Conservation (phyloP, 2,888 invertebrate species). For the Andrena fulva region DNA sequence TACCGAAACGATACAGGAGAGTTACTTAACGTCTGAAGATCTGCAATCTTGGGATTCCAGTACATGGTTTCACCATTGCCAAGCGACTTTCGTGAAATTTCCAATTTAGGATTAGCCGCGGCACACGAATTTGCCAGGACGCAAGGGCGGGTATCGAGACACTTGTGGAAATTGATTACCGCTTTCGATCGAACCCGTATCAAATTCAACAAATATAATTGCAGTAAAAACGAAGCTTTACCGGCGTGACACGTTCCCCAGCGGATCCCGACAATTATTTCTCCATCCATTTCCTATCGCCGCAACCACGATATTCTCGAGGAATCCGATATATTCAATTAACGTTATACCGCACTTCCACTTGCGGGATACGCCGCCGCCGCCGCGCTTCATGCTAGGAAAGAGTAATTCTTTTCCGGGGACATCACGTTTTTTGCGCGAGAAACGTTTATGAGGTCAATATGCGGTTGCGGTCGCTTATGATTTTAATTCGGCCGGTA, state of each 20-base stretch:
- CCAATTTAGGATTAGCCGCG: conserved; percentile 40
- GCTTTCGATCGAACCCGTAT: conserved; percentile 69
- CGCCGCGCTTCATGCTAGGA: conserved; percentile 59
- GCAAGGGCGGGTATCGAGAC: conserved; percentile 71
- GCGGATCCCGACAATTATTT: conserved; percentile 71
- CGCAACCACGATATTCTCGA: conserved; percentile 73
- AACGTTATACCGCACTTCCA: conserved; percentile 73
- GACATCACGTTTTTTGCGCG: conserved; percentile 65
- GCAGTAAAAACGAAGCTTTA: conserved; percentile 72
- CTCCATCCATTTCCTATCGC: conserved; percentile 73
- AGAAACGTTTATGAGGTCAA: conserved; percentile 62
- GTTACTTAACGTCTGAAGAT: too few relatives aligned
- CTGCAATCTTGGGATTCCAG: not conserved
- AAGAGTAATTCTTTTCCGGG: conserved; percentile 71
- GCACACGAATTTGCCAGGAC: conserved; percentile 19
- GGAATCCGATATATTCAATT: conserved; percentile 73
- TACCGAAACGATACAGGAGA: too few relatives aligned
- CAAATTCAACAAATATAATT: conserved; percentile 73
- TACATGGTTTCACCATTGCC: not conserved
- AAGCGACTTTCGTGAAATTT: conserved; percentile 3
- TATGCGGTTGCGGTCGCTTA: conserved; percentile 62
- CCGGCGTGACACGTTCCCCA: conserved; percentile 66
- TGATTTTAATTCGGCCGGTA: conserved; percentile 61
- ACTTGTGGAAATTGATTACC: conserved; percentile 71
- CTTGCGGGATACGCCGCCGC: conserved; percentile 57